A percentile compares a stretch with the other conserved stretches of the same genome.
These are phyloP conservation scores for Ceriagrion tenellum DNA, from an alignment of 2,888 invertebrate genomes.

Conservation along the genomic window DNA sequence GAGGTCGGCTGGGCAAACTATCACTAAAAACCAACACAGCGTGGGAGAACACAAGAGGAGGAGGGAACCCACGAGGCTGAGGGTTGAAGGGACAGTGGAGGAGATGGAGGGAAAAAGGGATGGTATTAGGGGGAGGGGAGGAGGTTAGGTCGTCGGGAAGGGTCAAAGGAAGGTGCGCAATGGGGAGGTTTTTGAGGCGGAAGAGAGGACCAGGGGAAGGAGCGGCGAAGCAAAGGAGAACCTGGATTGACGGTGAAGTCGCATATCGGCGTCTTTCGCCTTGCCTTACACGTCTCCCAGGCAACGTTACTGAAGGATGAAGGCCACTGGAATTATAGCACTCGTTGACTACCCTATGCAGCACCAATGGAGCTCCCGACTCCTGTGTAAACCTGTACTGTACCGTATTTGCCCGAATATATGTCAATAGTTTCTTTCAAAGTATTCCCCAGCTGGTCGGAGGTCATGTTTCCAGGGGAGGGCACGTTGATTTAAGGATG, in stretches of 20 bases:
- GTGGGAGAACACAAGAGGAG: not conserved
- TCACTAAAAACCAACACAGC: not conserved
- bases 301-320: not conserved
- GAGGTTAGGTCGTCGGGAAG: too few species aligned
- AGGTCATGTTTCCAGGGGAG: too few species aligned
- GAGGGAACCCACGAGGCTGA: not conserved
- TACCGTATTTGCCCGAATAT: too few species aligned
- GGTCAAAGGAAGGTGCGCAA: not conserved
- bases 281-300: not conserved
- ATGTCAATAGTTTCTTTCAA: too few species aligned
- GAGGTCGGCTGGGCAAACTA: not conserved
- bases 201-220: not conserved
- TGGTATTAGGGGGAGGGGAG: too few species aligned
- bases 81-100: not conserved
- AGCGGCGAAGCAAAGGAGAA: not conserved
- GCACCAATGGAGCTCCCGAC: too few species aligned
- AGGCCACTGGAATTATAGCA: not conserved
- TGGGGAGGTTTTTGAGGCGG: not conserved
- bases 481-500: too few species aligned
- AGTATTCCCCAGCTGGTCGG: too few species aligned
- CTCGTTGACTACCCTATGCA: too few species aligned
- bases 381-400: too few species aligned
- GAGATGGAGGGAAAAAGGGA: not conserved
- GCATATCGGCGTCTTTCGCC: not conserved
- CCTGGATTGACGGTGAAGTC: not conserved